A percentile compares a stretch with the other conserved stretches of the same genome.
phyloP scores from a whole-genome alignment of 2,113 vertebrate species.

The Sminthopsis crassicaudata region DNA sequence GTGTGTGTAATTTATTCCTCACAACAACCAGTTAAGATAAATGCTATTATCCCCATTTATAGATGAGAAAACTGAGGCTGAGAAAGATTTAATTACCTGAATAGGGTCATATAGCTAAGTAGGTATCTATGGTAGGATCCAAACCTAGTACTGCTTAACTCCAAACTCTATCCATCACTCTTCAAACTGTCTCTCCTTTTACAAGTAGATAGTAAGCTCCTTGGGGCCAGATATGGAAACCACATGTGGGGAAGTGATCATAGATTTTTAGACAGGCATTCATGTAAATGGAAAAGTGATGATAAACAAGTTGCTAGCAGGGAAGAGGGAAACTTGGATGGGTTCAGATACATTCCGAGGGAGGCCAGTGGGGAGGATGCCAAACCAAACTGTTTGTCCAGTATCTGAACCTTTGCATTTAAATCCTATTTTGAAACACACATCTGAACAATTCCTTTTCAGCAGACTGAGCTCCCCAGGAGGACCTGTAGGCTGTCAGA shows the following conservation, averaged over 20 bases:
- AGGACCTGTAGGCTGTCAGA: constrained; percentile 93
- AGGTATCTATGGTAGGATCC: neutral
- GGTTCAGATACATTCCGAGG: constrained; percentile 82
- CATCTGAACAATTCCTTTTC: constrained; percentile 93
- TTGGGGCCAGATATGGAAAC: neutral
- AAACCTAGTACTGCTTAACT: neutral
- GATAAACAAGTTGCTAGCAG: constrained; percentile 86
- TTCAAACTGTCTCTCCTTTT: neutral
- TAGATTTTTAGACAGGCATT: constrained; percentile 83
- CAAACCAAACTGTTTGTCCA: constrained; percentile 79
- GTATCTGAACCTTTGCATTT: constrained; percentile 90
- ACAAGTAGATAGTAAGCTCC: neutral
- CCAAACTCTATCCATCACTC: neutral
- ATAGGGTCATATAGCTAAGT: neutral
- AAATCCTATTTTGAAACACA: constrained; percentile 95
- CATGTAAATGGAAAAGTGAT: constrained; percentile 87
- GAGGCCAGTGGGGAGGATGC: constrained; percentile 73
- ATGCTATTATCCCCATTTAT: neutral
- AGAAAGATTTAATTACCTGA: neutral
- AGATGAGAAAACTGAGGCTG: neutral
- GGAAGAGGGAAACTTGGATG: constrained; percentile 91
- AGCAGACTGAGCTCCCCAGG: constrained; percentile 95
- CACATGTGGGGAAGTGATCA: neutral
- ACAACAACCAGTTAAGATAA: neutral
- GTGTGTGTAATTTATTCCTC: neutral